Conservation (phyloP, 2,113 vertebrate genomes). For the Emydocephalus ijimae region DNA sequence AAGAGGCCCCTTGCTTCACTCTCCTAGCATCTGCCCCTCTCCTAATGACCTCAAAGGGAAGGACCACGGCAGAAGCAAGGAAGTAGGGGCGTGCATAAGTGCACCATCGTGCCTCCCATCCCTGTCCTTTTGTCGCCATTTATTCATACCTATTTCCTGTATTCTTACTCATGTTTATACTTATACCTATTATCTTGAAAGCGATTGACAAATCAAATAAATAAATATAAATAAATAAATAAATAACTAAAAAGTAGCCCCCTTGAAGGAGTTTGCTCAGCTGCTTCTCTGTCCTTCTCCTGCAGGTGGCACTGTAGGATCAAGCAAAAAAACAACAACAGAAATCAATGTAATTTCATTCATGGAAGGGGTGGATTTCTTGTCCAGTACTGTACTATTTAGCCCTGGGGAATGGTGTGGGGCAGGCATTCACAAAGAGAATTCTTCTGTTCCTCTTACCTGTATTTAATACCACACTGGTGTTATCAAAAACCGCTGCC, state of each 20-base stretch:
- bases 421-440: too few species aligned
- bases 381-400: too few species aligned
- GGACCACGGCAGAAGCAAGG: background rate
- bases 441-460: background rate
- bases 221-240: too few species aligned
- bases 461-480: background rate
- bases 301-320: background rate
- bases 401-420: too few species aligned
- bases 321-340: background rate
- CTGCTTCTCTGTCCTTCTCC: background rate
- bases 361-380: background rate
- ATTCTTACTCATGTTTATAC: too few species aligned
- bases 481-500: background rate
- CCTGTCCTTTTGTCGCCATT: too few species aligned
- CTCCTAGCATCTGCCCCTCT: background rate
- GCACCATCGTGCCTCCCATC: too few species aligned
- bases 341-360: background rate
- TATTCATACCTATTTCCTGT: too few species aligned
- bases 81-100: background rate
- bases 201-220: too few species aligned
- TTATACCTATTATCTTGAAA: too few species aligned
- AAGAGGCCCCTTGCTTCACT: background rate
- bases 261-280: background rate
- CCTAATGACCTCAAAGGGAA: background rate
- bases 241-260: too few species aligned